Conservation (phyloP, 2,113 vertebrate genomes). For the Pyrgilauda ruficollis region DNA sequence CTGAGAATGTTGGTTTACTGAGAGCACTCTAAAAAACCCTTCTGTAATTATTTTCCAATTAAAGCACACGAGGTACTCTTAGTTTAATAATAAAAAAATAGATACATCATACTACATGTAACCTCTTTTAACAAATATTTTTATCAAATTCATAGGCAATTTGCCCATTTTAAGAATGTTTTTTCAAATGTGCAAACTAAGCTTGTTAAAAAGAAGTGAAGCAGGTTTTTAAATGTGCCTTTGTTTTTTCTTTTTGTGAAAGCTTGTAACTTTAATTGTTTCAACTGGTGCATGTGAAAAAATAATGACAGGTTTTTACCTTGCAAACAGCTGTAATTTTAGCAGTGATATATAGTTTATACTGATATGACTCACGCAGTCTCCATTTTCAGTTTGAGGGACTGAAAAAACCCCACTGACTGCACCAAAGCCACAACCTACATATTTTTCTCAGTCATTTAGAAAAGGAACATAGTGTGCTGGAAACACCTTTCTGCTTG, state of each 20-base stretch:
- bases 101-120: neutral
- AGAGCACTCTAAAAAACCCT: neutral
- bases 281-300: neutral
- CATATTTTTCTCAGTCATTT: neutral
- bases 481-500: neutral
- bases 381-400: neutral
- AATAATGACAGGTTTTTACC: neutral
- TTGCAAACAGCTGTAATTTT: neutral
- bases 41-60: neutral
- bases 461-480: neutral
- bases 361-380: neutral
- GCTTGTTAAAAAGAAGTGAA: neutral
- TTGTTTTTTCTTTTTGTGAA: neutral
- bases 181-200: neutral
- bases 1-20: neutral
- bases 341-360: neutral
- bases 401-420: neutral
- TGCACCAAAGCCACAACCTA: neutral
- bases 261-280: neutral
- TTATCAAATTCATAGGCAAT: neutral
- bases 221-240: neutral
- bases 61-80: neutral
- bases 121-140: neutral
- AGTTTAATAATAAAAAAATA: neutral
- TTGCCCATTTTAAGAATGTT: neutral